A percentile compares a stretch with the other conserved stretches of the same genome.
These are phyloP conservation scores for Scaptodrosophila latifasciaeformis DNA, from an alignment of 2,888 invertebrate species.

Conservation along the genomic window DNA sequence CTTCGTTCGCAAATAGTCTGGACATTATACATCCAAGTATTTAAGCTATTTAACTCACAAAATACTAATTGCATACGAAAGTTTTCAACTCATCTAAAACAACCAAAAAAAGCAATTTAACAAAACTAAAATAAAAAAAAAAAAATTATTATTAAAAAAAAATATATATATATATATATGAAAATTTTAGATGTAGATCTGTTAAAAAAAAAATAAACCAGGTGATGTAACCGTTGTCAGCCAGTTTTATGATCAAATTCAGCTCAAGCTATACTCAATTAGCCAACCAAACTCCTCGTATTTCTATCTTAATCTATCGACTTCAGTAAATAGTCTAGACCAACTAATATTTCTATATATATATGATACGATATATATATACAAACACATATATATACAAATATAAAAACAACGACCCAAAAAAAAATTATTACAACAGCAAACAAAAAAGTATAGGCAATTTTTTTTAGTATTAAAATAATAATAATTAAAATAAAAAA, in stretches of 20 bases:
- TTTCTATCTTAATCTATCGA: not conserved
- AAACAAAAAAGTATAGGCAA: not conserved
- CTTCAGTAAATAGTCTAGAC: slow-evolving; percentile 1
- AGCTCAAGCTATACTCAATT: not conserved
- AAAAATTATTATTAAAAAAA: not conserved
- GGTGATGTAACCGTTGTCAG: slow-evolving; percentile 1
- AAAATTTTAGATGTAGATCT: not conserved
- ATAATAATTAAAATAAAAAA: no score
- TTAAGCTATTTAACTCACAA: no score
- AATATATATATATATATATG: not conserved
- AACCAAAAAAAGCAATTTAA: not conserved
- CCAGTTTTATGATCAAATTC: not conserved
- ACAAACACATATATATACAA: slow-evolving; percentile 13
- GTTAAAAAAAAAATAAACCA: not conserved
- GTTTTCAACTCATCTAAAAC: no score
- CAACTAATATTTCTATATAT: not conserved
- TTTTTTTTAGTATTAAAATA: not conserved
- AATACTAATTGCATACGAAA: no score
- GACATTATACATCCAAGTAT: no score
- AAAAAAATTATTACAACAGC: not conserved
- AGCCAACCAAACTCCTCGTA: not conserved
- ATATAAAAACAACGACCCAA: not conserved
- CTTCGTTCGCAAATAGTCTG: no score
- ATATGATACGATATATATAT: slow-evolving; percentile 1
- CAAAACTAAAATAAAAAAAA: not conserved